Conservation (phyloP, 2,888 invertebrate species). For the Synanthedon tipuliformis region DNA sequence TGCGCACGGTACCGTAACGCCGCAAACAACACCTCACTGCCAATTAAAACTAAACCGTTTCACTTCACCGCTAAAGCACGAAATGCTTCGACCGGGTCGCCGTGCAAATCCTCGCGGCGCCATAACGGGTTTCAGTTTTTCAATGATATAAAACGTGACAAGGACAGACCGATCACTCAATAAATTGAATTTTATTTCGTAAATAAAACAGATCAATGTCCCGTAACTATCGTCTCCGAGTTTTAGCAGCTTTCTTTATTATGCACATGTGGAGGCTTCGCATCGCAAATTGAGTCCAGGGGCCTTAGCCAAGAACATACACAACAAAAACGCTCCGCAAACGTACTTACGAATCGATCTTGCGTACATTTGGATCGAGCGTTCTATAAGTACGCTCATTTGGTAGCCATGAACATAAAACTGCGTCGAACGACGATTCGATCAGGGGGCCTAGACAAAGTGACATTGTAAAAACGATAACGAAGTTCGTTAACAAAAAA, state of each 20-base stretch:
- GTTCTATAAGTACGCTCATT: no score
- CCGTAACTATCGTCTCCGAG: slow-evolving; percentile 33
- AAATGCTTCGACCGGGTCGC: slow-evolving; percentile 21
- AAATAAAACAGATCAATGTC: slow-evolving; percentile 55
- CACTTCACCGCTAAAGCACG: slow-evolving; percentile 32
- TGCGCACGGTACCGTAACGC: slow-evolving; percentile 14
- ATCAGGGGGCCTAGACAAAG: no score
- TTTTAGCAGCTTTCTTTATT: slow-evolving; percentile 39
- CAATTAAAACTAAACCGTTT: slow-evolving; percentile 32
- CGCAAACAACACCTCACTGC: slow-evolving; percentile 18
- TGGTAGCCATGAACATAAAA: no score
- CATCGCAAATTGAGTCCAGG: slow-evolving; percentile 37
- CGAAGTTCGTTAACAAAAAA: no score
- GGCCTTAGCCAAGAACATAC: no score
- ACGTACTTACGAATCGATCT: no score
- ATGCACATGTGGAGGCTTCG: slow-evolving; percentile 31
- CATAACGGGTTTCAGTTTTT: slow-evolving; percentile 34
- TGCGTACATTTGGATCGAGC: no score
- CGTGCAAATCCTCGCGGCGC: slow-evolving; percentile 34
- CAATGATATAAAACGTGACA: slow-evolving; percentile 58
- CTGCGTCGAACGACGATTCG: no score
- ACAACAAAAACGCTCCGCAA: no score
- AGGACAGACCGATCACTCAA: slow-evolving; percentile 49
- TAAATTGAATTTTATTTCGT: slow-evolving; percentile 61
- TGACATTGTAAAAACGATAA: no score